Evolutionary conservation across 2,888 invertebrate species (phyloP).

Genomic region (Ecliptopera silaceata): DNA sequence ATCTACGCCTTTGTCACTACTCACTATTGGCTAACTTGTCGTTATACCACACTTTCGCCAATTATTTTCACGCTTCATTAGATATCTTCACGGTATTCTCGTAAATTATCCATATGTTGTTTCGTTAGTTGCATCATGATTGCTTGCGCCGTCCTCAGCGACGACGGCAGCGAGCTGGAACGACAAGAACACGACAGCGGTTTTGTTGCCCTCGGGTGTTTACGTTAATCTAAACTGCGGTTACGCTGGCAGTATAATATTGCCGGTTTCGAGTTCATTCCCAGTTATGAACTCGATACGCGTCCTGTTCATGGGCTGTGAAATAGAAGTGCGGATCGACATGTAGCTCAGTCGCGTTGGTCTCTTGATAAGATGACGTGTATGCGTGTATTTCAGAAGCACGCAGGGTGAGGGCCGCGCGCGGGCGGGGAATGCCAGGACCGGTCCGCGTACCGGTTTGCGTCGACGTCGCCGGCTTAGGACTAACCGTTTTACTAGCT

Average conservation of each 20-base stretch:
- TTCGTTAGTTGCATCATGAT: constrained; percentile 60
- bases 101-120: constrained; percentile 59
- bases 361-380: constrained; percentile 73
- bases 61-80: constrained; percentile 81
- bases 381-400: constrained; percentile 76
- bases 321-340: constrained; percentile 72
- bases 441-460: constrained; percentile 80
- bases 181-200: constrained; percentile 26
- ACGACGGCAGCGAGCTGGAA: constrained; percentile 29
- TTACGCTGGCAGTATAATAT: constrained; percentile 64
- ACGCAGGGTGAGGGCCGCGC: constrained; percentile 53
- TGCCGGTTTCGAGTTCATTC: constrained; percentile 63
- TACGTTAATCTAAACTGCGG: constrained; percentile 60
- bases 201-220: constrained; percentile 35
- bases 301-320: constrained; percentile 56
- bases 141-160: constrained; percentile 29
- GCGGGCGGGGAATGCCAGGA: constrained; percentile 56
- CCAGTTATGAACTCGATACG: constrained; percentile 62
- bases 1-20: constrained; percentile 80
- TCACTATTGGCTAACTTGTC: constrained; percentile 74
- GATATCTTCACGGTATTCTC: constrained; percentile 66
- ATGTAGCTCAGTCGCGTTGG: constrained; percentile 69
- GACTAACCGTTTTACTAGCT: constrained; percentile 81
- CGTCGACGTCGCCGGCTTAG: constrained; percentile 69
- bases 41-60: constrained; percentile 78